Evolutionary conservation across 2,888 invertebrate species (phyloP).

Genomic region (Capitulum mitella): DNA sequence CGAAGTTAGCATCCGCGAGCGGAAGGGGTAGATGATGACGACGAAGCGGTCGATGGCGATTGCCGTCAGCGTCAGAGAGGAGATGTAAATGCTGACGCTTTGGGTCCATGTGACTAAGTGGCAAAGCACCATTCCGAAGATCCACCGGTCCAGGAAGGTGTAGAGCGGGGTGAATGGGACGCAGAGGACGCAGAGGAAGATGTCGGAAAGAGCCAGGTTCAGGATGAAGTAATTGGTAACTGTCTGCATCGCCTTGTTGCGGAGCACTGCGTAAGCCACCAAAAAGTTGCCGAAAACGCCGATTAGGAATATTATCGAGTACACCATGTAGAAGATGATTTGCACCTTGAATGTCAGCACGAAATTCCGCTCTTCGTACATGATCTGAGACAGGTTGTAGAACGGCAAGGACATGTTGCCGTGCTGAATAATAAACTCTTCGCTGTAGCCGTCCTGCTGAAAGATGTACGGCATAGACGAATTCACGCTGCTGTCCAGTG

Average conservation of each 20-base stretch:
- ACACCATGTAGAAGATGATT: slow-evolving; percentile 65
- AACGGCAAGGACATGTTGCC: not conserved
- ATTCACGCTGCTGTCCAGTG: no score
- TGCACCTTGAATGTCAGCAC: slow-evolving; percentile 61
- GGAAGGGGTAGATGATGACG: slow-evolving; percentile 92
- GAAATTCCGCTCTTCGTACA: slow-evolving; percentile 43
- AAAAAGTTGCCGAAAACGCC: slow-evolving; percentile 83
- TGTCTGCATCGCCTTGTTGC: slow-evolving; percentile 92
- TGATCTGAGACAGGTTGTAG: not conserved
- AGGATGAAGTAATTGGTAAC: slow-evolving; percentile 97
- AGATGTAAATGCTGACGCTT: slow-evolving; percentile 94
- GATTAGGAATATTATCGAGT: slow-evolving; percentile 71
- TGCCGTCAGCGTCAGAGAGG: slow-evolving; percentile 89
- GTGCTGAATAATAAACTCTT: not conserved
- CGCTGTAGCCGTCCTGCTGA: no score
- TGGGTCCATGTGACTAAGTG: slow-evolving; percentile 89
- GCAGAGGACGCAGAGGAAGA: slow-evolving; percentile 82
- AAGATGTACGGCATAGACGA: no score
- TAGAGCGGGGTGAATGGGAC: slow-evolving; percentile 96
- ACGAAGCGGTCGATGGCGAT: slow-evolving; percentile 96
- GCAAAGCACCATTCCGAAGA: slow-evolving; percentile 59
- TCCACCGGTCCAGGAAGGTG: slow-evolving; percentile 83
- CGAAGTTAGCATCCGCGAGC: slow-evolving; percentile 80
- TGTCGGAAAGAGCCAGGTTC: slow-evolving; percentile 90
- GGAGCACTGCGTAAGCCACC: slow-evolving; percentile 86